phyloP scores from a whole-genome alignment of 2,797 vertebrate genomes.

The Muraenolepis orangiensis region DNA sequence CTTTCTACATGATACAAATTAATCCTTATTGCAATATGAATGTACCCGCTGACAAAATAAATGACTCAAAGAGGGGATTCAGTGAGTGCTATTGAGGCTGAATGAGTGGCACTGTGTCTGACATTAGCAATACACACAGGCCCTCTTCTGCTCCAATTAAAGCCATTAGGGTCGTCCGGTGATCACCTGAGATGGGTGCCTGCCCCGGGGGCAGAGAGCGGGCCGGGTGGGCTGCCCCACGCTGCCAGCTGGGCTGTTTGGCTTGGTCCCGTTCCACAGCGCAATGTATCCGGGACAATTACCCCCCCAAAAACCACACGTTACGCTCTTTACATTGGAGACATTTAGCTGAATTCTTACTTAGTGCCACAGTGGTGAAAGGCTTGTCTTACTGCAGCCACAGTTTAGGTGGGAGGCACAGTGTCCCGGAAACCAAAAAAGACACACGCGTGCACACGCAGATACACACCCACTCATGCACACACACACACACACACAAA shows the following conservation, averaged over 20 bases:
- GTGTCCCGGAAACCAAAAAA: not conserved
- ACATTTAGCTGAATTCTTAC: conserved; percentile 11
- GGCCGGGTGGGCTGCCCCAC: conserved; percentile 32
- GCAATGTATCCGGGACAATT: conserved; percentile 24
- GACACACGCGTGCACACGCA: too few species aligned
- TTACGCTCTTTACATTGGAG: conserved; percentile 36
- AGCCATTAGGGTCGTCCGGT: conserved; percentile 72
- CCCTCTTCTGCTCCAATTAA: conserved; percentile 45
- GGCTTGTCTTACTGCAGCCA: not conserved
- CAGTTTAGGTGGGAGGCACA: not conserved
- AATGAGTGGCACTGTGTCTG: conserved; percentile 36
- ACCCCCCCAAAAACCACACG: conserved; percentile 19
- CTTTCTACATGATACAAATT: not conserved
- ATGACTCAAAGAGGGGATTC: not conserved
- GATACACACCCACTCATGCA: not conserved
- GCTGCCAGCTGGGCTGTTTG: conserved; percentile 48
- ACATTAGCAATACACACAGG: conserved; percentile 16
- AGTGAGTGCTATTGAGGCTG: too few species aligned
- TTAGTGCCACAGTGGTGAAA: not conserved
- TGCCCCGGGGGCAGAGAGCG: conserved; percentile 14
- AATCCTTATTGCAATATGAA: not conserved
- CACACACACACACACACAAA: conserved; percentile 5
- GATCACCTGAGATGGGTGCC: conserved; percentile 73
- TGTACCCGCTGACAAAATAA: not conserved
- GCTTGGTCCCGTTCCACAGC: conserved; percentile 40